Percentiles rank a stretch among this genome's conserved stretches.
These are phyloP conservation scores for Octodon degus DNA, from an alignment of 2,113 vertebrate species.

Conservation along the genomic window DNA sequence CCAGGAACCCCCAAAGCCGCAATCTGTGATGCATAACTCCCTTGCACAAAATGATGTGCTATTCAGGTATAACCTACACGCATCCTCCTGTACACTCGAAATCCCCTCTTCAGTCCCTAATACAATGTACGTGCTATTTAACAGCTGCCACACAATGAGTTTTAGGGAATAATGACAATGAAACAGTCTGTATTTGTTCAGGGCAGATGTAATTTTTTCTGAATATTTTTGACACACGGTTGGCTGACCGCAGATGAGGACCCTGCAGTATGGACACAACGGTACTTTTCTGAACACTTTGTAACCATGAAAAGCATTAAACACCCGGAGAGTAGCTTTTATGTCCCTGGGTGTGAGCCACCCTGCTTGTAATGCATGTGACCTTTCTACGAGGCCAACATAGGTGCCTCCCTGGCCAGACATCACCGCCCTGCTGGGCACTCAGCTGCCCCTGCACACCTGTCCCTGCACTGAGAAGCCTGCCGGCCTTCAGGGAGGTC, in stretches of 20 bases:
- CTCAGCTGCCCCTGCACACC: neutral
- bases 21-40: neutral
- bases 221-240: neutral
- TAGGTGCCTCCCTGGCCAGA: neutral
- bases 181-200: neutral
- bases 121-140: neutral
- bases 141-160: neutral
- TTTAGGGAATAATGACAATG: neutral
- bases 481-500: slow-evolving; percentile 54
- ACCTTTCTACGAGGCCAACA: neutral
- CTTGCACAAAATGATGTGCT: neutral
- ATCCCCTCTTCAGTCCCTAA: neutral
- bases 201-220: neutral
- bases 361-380: neutral
- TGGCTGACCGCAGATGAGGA: neutral
- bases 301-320: neutral
- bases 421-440: neutral
- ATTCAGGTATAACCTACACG: neutral
- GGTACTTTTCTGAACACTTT: neutral
- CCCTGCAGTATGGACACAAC: no score
- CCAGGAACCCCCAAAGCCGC: neutral
- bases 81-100: neutral
- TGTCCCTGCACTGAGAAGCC: neutral
- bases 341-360: neutral
- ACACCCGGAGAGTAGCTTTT: neutral